A percentile compares a stretch with the other conserved stretches of the same genome.
phyloP scores from a whole-genome alignment of 2,888 invertebrate species.

The Dasysyrphus albostriatus region DNA sequence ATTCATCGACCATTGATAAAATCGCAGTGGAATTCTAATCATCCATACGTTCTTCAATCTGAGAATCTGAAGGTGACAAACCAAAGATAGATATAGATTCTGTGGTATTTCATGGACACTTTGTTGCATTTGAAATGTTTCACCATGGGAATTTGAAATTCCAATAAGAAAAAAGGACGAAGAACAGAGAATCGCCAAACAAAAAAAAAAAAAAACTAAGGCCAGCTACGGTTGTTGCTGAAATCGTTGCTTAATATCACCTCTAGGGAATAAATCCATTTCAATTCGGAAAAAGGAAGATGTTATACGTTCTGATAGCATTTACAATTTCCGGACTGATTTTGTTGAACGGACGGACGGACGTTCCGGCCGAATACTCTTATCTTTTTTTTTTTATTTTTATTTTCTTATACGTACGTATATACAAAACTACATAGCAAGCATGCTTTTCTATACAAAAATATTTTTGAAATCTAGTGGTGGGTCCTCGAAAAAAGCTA shows the following conservation, averaged over 20 bases:
- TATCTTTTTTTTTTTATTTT: constrained; percentile 16
- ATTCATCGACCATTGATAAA: constrained; percentile 51
- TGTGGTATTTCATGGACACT: constrained; percentile 29
- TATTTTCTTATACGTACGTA: neutral
- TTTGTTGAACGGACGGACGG: constrained; percentile 16
- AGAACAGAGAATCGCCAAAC: neutral
- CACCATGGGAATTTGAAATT: constrained; percentile 34
- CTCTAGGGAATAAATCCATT: constrained; percentile 58
- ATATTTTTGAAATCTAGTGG: constrained; percentile 17
- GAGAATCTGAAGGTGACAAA: constrained; percentile 47
- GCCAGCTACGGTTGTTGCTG: constrained; percentile 20
- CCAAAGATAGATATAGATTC: constrained; percentile 42
- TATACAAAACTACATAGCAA: too few relatives aligned
- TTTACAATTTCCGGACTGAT: constrained; percentile 61
- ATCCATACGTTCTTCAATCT: constrained; percentile 30
- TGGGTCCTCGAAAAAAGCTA: constrained; percentile 13
- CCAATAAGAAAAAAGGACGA: constrained; percentile 13
- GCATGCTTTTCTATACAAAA: too few relatives aligned
- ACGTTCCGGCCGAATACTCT: constrained; percentile 32
- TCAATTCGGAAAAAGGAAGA: constrained; percentile 53
- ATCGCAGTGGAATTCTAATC: constrained; percentile 29
- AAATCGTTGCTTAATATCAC: constrained; percentile 49
- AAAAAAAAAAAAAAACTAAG: neutral
- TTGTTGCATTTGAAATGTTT: constrained; percentile 46
- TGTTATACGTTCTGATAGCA: constrained; percentile 55